Conservation (phyloP, 2,797 vertebrate species). For the Phoebastria nigripes region DNA sequence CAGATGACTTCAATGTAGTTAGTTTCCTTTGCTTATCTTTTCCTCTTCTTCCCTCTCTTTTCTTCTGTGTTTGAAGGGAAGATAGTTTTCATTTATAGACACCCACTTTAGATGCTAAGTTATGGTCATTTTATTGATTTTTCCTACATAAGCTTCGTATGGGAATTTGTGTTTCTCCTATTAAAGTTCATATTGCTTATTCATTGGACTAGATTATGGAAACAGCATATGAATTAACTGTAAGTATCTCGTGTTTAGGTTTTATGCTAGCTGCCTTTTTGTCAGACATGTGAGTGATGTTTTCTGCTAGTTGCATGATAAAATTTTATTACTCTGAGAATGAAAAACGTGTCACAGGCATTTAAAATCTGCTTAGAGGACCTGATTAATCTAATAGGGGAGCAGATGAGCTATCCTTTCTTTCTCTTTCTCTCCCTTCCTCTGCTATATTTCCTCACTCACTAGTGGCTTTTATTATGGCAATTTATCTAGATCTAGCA, state of each 20-base stretch:
- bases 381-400: slow-evolving; percentile 18
- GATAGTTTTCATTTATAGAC: neutral
- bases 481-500: slow-evolving; percentile 37
- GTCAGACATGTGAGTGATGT: neutral
- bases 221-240: neutral
- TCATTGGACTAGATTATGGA: neutral
- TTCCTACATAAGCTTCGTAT: neutral
- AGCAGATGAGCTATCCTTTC: neutral
- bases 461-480: slow-evolving; percentile 30
- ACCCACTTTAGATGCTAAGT: neutral
- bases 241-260: neutral
- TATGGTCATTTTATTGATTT: neutral
- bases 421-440: neutral
- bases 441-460: neutral
- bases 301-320: neutral
- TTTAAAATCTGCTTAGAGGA: slow-evolving; percentile 50
- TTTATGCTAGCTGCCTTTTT: neutral
- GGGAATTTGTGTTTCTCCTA: neutral
- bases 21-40: neutral
- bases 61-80: neutral
- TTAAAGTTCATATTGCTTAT: neutral
- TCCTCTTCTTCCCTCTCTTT: neutral
- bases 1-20: neutral
- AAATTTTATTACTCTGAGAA: slow-evolving; percentile 16
- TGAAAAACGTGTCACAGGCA: neutral